Percentiles rank a stretch among this genome's conserved stretches.
Conservation (phyloP, 2,113 vertebrate species). For the Camelus dromedarius region DNA sequence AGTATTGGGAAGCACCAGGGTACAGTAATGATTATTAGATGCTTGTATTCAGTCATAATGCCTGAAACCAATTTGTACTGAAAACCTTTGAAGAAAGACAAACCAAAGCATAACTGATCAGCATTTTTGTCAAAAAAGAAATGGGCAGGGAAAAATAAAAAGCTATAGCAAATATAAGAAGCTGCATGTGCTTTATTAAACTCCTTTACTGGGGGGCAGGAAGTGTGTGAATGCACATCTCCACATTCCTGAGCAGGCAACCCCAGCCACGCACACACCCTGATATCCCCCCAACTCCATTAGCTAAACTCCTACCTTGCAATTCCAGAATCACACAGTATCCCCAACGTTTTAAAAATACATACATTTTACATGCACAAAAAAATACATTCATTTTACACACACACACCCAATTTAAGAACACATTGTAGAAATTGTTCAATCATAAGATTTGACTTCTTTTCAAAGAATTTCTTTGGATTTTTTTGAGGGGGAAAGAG, state of each 20-base stretch:
- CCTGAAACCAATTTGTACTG: neutral
- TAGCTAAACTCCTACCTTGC: neutral
- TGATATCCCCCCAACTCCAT: neutral
- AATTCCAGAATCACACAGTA: neutral
- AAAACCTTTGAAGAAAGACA: slow-evolving; percentile 22
- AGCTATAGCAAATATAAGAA: neutral
- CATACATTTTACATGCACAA: neutral
- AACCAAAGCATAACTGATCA: neutral
- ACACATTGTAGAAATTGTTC: neutral
- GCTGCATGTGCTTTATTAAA: neutral
- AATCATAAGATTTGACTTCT: neutral
- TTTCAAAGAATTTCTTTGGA: neutral
- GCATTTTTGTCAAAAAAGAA: neutral
- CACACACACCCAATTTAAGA: neutral
- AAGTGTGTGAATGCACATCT: neutral
- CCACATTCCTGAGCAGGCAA: neutral
- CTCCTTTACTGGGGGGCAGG: neutral
- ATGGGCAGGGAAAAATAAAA: neutral
- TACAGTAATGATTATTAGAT: neutral
- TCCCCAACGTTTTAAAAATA: neutral
- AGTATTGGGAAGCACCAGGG: neutral
- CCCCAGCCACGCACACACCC: neutral
- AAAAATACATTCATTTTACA: neutral
- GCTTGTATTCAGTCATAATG: neutral
- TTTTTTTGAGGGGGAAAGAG: too few relatives aligned